Evolutionary conservation across 2,888 invertebrate genomes (phyloP).

Genomic region (Apamea sordens): DNA sequence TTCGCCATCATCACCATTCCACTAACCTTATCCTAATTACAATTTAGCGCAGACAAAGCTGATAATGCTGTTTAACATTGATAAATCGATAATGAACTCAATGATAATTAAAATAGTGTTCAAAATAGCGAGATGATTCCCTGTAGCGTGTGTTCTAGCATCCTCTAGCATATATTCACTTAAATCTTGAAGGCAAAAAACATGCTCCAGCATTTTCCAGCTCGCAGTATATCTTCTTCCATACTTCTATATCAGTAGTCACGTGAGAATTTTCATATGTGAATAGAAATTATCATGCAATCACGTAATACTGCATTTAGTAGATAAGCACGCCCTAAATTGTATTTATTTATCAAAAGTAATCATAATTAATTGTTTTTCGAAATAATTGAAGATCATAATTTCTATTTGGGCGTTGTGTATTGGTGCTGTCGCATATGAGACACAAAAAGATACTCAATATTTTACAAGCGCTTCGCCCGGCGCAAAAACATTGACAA

Average conservation of each 20-base stretch:
- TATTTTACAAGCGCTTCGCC: not conserved
- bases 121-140: not conserved
- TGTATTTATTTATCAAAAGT: slow-evolving; percentile 11
- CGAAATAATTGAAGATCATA: slow-evolving; percentile 13
- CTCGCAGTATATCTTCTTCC: not conserved
- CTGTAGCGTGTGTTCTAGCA: not conserved
- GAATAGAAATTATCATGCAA: slow-evolving; percentile 20
- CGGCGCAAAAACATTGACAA: not conserved
- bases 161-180: not conserved
- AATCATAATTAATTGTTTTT: slow-evolving; percentile 27
- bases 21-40: not conserved
- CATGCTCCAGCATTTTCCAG: not conserved
- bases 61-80: not conserved
- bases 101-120: not conserved
- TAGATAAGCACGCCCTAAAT: slow-evolving; percentile 37
- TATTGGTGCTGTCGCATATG: slow-evolving; percentile 3
- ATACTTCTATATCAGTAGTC: slow-evolving; percentile 74
- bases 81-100: not conserved
- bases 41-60: not conserved
- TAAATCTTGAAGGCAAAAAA: not conserved
- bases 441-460: slow-evolving; percentile 6
- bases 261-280: slow-evolving; percentile 86
- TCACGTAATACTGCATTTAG: slow-evolving; percentile 6
- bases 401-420: slow-evolving; percentile 1
- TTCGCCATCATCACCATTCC: not conserved